A percentile compares a stretch with the other conserved stretches of the same genome.
Evolutionary conservation across 2,113 vertebrate genomes (phyloP).

Genomic region (Mus pahari): DNA sequence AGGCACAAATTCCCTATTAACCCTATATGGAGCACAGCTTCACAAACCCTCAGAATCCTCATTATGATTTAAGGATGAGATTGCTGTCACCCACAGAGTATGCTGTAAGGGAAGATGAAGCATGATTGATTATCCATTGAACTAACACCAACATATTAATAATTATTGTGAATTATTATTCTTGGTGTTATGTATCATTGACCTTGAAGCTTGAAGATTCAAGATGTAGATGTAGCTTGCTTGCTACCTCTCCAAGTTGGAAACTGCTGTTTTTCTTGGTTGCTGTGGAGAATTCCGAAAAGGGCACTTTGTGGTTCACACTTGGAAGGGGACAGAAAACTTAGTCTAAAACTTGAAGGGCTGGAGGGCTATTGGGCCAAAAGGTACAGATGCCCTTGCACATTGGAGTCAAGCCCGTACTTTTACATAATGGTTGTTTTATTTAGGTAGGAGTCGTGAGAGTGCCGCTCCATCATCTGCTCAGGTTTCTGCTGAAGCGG

Average conservation of each 20-base stretch:
- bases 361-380: background rate
- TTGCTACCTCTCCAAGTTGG: slow-evolving; percentile 4
- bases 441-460: slow-evolving; percentile 51
- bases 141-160: background rate
- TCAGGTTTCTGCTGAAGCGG: slow-evolving; percentile 31
- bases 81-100: background rate
- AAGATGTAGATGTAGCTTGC: background rate
- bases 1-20: background rate
- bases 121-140: background rate
- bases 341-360: slow-evolving; percentile 1
- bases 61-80: background rate
- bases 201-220: background rate
- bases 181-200: background rate
- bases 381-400: background rate
- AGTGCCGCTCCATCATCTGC: slow-evolving; percentile 25
- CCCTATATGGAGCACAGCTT: background rate
- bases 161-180: background rate
- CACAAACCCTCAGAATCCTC: background rate
- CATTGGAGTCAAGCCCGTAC: slow-evolving; percentile 2
- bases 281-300: slow-evolving; percentile 59
- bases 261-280: slow-evolving; percentile 37
- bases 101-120: background rate
- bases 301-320: slow-evolving; percentile 25
- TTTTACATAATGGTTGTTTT: slow-evolving; percentile 53
- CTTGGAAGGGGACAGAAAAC: background rate